Evolutionary conservation across 2,888 invertebrate genomes (phyloP).

Genomic region (Drosophila mulleri): DNA sequence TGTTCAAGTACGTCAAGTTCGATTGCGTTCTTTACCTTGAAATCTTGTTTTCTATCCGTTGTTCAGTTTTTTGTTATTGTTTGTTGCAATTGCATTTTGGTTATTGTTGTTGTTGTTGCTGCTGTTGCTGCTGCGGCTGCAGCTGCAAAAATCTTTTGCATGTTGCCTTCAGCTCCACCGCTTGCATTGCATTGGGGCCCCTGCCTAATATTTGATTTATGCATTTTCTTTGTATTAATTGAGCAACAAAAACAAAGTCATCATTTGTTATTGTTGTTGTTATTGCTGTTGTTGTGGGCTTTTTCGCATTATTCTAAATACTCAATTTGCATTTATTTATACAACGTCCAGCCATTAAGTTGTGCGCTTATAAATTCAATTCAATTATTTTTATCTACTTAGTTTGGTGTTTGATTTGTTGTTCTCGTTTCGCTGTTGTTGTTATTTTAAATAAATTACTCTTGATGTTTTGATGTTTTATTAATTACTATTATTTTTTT

Average conservation of each 20-base stretch:
- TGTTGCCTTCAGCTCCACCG: conserved; percentile 40
- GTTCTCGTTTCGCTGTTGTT: conserved; percentile 36
- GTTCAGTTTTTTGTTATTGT: conserved; percentile 59
- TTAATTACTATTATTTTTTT: conserved; percentile 55
- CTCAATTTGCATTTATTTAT: conserved; percentile 76
- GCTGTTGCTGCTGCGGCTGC: conserved; percentile 44
- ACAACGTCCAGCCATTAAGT: conserved; percentile 61
- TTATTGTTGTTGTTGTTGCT: conserved; percentile 35
- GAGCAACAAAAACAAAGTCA: conserved; percentile 67
- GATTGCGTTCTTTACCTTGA: conserved; percentile 82
- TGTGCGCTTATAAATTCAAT: conserved; percentile 76
- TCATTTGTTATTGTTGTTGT: conserved; percentile 36
- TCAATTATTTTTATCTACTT: conserved; percentile 70
- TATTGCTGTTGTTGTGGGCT: conserved; percentile 38
- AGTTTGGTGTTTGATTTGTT: conserved; percentile 56
- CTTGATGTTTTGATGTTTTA: conserved; percentile 77
- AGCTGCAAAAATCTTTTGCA: conserved; percentile 78
- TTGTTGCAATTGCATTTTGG: conserved; percentile 55
- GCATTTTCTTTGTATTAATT: conserved; percentile 72
- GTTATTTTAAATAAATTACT: conserved; percentile 50
- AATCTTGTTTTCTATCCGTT: conserved; percentile 81
- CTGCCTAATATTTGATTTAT: conserved; percentile 75
- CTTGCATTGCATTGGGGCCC: conserved; percentile 6
- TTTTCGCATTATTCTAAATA: conserved; percentile 73
- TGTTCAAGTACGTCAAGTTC: conserved; percentile 81